Conservation (phyloP, 2,797 vertebrate genomes). For the Dryobates pubescens region DNA sequence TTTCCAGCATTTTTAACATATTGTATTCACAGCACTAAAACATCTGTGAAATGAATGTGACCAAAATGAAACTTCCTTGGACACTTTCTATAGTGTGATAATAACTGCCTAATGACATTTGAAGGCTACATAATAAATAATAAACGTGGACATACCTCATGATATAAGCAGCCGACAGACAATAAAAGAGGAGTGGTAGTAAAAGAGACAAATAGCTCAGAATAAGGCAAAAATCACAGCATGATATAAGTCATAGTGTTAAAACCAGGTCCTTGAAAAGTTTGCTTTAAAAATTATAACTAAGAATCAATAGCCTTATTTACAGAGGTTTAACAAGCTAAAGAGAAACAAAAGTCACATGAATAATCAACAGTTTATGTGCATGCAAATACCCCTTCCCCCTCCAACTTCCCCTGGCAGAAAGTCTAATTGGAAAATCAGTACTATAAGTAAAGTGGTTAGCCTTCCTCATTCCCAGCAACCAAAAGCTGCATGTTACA, state of each 20-base stretch:
- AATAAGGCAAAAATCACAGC: slow-evolving; percentile 56
- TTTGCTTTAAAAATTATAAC: slow-evolving; percentile 69
- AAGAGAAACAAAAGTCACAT: slow-evolving; percentile 58
- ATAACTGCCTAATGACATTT: slow-evolving; percentile 60
- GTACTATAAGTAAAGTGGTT: slow-evolving; percentile 74
- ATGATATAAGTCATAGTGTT: background rate
- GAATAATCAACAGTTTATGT: slow-evolving; percentile 70
- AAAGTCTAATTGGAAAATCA: slow-evolving; percentile 80
- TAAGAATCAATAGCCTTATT: slow-evolving; percentile 72
- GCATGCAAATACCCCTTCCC: slow-evolving; percentile 76
- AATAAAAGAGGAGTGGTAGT: slow-evolving; percentile 68
- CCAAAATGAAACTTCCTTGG: slow-evolving; percentile 69
- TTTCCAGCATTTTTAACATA: slow-evolving; percentile 77
- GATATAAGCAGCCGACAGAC: slow-evolving; percentile 71
- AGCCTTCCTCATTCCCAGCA: slow-evolving; percentile 63
- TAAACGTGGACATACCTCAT: slow-evolving; percentile 51
- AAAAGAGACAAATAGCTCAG: slow-evolving; percentile 61
- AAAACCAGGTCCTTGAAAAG: slow-evolving; percentile 62
- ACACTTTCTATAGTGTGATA: slow-evolving; percentile 65
- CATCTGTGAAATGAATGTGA: slow-evolving; percentile 78
- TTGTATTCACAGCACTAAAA: slow-evolving; percentile 74
- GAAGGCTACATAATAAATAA: slow-evolving; percentile 66
- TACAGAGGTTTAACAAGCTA: slow-evolving; percentile 70
- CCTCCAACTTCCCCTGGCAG: slow-evolving; percentile 75
- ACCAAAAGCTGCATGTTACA: slow-evolving; percentile 67